Evolutionary conservation across 2,113 vertebrate species (phyloP).

Genomic region (Ochotona curzoniae): DNA sequence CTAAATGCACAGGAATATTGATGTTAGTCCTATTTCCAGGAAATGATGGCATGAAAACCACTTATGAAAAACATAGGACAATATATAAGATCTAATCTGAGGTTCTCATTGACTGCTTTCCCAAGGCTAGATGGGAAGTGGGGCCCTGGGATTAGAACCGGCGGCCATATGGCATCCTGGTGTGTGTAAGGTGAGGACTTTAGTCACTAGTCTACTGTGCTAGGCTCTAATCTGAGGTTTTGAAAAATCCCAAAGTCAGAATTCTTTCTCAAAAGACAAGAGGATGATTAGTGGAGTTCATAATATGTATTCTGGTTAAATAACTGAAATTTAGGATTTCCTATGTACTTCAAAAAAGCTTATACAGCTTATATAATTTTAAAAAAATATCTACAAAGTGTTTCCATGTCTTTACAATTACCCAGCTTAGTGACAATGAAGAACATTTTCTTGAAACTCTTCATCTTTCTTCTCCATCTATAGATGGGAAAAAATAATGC

Average conservation of each 20-base stretch:
- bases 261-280: background rate
- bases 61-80: background rate
- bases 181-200: no score
- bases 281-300: background rate
- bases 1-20: background rate
- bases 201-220: no score
- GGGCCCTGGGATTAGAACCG: no score
- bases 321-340: background rate
- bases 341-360: background rate
- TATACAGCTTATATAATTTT: background rate
- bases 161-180: no score
- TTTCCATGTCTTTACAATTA: background rate
- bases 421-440: background rate
- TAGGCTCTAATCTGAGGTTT: background rate
- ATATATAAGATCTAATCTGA: background rate
- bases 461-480: background rate
- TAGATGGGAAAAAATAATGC: background rate
- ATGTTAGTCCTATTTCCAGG: conserved; percentile 7
- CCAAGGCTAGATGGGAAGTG: no score
- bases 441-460: background rate
- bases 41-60: background rate
- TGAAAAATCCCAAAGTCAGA: background rate
- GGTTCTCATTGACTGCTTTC: background rate
- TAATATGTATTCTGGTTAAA: background rate
- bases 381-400: background rate